These are phyloP conservation scores for Plutella xylostella DNA, from an alignment of 2,888 invertebrate species.

Conservation along the genomic window DNA sequence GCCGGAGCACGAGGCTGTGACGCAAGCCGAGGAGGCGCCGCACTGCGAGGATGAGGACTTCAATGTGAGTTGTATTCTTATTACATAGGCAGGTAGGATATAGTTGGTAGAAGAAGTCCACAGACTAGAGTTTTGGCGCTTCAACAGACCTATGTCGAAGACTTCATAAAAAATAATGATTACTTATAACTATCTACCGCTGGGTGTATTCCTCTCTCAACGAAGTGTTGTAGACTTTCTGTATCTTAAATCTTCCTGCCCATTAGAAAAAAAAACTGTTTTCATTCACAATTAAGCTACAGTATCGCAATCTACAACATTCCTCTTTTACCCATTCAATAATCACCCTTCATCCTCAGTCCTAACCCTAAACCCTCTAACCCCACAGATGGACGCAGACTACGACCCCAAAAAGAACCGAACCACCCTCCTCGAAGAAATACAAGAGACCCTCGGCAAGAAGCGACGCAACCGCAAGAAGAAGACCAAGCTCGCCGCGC, in stretches of 20 bases:
- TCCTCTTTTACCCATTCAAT: too few species aligned
- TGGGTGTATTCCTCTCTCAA: too few species aligned
- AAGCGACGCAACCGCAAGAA: conserved; percentile 71
- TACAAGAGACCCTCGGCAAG: conserved; percentile 65
- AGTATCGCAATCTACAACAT: too few species aligned
- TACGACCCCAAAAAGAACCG: conserved; percentile 72
- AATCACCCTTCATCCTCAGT: background rate
- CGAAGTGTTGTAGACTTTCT: too few species aligned
- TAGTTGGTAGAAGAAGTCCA: too few species aligned
- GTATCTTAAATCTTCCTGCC: too few species aligned
- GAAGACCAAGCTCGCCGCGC: conserved; percentile 81
- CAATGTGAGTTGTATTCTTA: conserved; percentile 61
- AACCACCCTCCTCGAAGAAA: conserved; percentile 65
- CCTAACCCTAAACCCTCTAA: background rate
- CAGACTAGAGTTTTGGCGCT: too few species aligned
- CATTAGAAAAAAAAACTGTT: too few species aligned
- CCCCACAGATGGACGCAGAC: conserved; percentile 87
- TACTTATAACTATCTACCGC: too few species aligned
- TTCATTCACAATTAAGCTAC: background rate
- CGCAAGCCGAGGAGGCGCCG: conserved; percentile 31
- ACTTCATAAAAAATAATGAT: too few species aligned
- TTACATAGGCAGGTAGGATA: too few species aligned
- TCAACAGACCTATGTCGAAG: too few species aligned
- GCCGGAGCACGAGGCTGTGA: conserved; percentile 27
- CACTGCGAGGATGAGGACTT: conserved; percentile 88